Percentiles rank a stretch among this genome's conserved stretches.
These are phyloP conservation scores for Heliangelus exortis DNA, from an alignment of 2,797 vertebrate genomes.

Conservation along the genomic window DNA sequence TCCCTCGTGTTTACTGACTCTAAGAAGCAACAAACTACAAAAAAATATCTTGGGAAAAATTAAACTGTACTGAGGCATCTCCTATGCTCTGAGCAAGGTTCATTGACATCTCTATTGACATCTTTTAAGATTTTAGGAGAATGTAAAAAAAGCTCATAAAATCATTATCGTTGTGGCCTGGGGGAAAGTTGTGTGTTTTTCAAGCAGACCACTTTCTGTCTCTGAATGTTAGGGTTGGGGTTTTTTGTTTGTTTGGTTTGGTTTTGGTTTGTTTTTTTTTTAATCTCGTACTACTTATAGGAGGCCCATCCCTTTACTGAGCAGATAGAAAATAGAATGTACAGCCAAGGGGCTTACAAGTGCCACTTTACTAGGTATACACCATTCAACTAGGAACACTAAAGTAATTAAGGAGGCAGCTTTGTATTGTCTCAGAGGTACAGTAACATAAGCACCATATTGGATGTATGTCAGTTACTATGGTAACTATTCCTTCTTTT, in stretches of 20 bases:
- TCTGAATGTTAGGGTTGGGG: not conserved
- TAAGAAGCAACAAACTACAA: not conserved
- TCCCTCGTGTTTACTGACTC: not conserved
- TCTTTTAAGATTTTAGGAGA: slow-evolving; percentile 10
- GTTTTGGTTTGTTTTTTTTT: not conserved
- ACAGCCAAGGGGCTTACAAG: slow-evolving; percentile 38
- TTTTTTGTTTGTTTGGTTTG: too few relatives aligned
- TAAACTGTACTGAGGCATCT: not conserved
- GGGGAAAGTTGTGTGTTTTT: slow-evolving; percentile 37
- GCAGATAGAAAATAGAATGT: slow-evolving; percentile 10
- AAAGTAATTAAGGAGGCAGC: slow-evolving; percentile 60
- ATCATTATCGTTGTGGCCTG: not conserved
- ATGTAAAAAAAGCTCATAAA: slow-evolving; percentile 37
- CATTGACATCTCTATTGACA: not conserved
- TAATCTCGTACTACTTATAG: not conserved
- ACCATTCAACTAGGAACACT: slow-evolving; percentile 54
- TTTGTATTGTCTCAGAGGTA: slow-evolving; percentile 59
- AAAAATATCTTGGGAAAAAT: slow-evolving; percentile 28
- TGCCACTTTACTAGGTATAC: slow-evolving; percentile 47
- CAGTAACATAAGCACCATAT: slow-evolving; percentile 35
- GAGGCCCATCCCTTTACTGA: slow-evolving; percentile 9
- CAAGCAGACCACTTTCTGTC: not conserved
- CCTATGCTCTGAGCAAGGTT: not conserved
- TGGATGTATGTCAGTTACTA: slow-evolving; percentile 63
- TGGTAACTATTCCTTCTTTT: slow-evolving; percentile 45